Evolutionary conservation across 2,888 invertebrate species (phyloP), one percentile per base, ranked within the genome.

Genomic region (Brenthis ino): DNA sequence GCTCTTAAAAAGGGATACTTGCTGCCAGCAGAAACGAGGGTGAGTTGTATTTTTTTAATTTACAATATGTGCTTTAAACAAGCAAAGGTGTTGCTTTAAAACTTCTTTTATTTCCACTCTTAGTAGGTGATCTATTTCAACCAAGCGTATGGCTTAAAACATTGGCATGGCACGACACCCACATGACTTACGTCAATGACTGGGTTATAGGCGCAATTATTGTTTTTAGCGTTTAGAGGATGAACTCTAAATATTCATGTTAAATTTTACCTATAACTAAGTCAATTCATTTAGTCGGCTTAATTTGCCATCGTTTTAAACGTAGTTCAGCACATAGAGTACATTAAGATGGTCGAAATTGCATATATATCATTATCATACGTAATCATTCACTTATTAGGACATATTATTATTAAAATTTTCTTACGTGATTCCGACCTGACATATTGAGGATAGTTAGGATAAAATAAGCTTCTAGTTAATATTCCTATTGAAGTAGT

Each of bases 11-110:
- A 95, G 93, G 97, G 98, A 83, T 96, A 96, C 93, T 95, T 98
- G 83, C 94, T 98, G 93, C 96, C 97, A 89, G 97, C 98, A 86
- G 97, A 97, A 95, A 96, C 97, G 86, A 95, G 98, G 97, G 98
- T 98, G 95, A 98, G 97, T 80, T 80, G 79, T 76, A 75, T 64
- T 75, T 75, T 37, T 75, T 78, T 65, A 74, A 73, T 79, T 82
- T 79, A 73, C 78, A 77, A 80, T 83, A 84, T 89, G 84, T 89
- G 91, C 91, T 89, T 89, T 77, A 83, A 84, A 83, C 80, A 83
- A 89, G 86, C 86, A 85, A 85, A 86, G 91, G 91, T 93, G 90
- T 91, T 88, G 91, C 91, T 93, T 91, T 87, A 82, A 81, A 83
- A 85, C 80, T 89, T 89, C 85, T 83, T 68, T 61, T 87, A 80